Evolutionary conservation across 2,888 invertebrate genomes (phyloP).

Genomic region (Epirrhoe tristata): DNA sequence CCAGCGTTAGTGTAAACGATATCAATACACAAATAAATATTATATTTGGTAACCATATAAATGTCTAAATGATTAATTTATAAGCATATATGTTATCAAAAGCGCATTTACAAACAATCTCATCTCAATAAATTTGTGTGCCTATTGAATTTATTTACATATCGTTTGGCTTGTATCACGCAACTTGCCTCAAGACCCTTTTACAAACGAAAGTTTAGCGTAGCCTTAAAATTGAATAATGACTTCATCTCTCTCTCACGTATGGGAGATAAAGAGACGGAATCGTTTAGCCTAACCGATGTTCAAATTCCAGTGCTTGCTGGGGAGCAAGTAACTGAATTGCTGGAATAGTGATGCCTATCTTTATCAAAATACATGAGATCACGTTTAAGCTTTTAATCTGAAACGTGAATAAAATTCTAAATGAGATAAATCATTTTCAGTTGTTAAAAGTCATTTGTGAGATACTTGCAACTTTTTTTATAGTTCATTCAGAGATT

Average conservation of each 20-base stretch:
- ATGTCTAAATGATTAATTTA: slow-evolving; percentile 28
- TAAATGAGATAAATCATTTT: background rate
- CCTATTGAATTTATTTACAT: slow-evolving; percentile 56
- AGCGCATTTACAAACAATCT: slow-evolving; percentile 52
- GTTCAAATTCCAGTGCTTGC: slow-evolving; percentile 51
- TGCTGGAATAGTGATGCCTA: slow-evolving; percentile 40
- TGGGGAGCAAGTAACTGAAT: slow-evolving; percentile 62
- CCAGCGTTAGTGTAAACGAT: slow-evolving; percentile 29
- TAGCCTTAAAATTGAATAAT: slow-evolving; percentile 41
- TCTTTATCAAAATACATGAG: background rate
- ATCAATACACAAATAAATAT: slow-evolving; percentile 23
- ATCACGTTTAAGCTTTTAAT: background rate
- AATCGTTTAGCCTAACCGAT: slow-evolving; percentile 52
- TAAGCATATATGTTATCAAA: slow-evolving; percentile 43
- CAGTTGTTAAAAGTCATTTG: background rate
- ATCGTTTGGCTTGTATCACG: slow-evolving; percentile 57
- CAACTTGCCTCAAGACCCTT: slow-evolving; percentile 49
- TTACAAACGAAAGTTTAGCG: slow-evolving; percentile 44
- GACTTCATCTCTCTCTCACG: slow-evolving; percentile 37
- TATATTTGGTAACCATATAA: slow-evolving; percentile 17
- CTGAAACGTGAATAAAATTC: background rate
- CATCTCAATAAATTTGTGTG: slow-evolving; percentile 50
- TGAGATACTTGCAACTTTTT: too few species aligned
- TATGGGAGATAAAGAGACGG: slow-evolving; percentile 48
- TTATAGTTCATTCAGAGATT: too few species aligned